Conservation (phyloP, 2,797 vertebrate species). For the Ambastaia sidthimunki region DNA sequence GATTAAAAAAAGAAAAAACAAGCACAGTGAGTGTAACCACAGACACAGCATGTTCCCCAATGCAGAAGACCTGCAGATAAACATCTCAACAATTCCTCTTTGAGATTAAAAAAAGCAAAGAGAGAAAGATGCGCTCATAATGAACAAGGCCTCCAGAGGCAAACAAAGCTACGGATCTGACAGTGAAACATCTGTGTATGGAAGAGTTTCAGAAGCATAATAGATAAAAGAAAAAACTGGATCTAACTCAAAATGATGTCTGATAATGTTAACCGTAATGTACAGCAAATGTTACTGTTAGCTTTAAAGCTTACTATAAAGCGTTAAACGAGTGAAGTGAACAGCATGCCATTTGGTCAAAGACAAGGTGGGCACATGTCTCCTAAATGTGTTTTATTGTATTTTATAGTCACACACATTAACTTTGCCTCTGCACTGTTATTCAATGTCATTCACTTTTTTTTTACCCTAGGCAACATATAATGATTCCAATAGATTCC, state of each 20-base stretch:
- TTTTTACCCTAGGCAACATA: not conserved
- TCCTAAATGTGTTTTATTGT: not conserved
- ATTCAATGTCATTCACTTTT: not conserved
- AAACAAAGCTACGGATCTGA: slow-evolving; percentile 25
- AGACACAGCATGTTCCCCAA: slow-evolving; percentile 52
- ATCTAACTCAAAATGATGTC: not conserved
- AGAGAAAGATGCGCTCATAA: not conserved
- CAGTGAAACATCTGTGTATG: slow-evolving; percentile 15
- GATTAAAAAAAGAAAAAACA: slow-evolving; percentile 39
- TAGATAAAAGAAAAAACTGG: not conserved
- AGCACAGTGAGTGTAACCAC: slow-evolving; percentile 46
- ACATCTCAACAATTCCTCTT: slow-evolving; percentile 53
- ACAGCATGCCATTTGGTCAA: not conserved
- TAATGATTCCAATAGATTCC: not conserved
- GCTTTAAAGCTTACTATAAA: too few relatives aligned
- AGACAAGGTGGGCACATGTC: not conserved
- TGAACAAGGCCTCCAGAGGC: not conserved
- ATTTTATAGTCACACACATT: not conserved
- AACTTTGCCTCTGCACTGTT: not conserved
- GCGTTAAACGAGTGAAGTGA: not conserved
- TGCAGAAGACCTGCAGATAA: slow-evolving; percentile 29
- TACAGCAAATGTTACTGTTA: not conserved
- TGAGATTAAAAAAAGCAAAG: slow-evolving; percentile 12
- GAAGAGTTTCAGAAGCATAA: not conserved
- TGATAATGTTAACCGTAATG: not conserved